Evolutionary conservation across 1,140 invertebrate genomes (phyloP).

Genomic region (Brachionus manjavacas): DNA sequence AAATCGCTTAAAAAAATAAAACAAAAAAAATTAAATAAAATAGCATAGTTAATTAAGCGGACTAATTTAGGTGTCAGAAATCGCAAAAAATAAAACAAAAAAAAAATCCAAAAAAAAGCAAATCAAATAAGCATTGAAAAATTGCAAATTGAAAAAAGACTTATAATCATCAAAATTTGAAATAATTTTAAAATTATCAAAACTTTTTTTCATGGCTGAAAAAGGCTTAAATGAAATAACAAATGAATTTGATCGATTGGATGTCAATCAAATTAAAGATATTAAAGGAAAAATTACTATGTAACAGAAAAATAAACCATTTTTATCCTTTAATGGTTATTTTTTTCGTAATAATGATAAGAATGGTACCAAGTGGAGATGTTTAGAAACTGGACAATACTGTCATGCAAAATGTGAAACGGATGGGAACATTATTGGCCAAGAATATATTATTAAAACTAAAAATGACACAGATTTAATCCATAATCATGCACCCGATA

Average conservation of each 20-base stretch:
- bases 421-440: background rate
- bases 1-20: too few species aligned
- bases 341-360: background rate
- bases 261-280: background rate
- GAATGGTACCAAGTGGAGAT: background rate
- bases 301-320: background rate
- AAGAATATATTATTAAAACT: background rate
- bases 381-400: background rate
- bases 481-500: background rate
- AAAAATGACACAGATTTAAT: background rate
- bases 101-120: too few species aligned
- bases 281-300: background rate
- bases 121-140: too few species aligned
- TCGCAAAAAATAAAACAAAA: too few species aligned
- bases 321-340: background rate
- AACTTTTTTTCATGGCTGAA: too few species aligned
- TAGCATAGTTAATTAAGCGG: too few species aligned
- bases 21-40: too few species aligned
- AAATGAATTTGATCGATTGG: background rate
- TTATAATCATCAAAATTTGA: too few species aligned
- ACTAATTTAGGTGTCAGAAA: too few species aligned
- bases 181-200: too few species aligned
- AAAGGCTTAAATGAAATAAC: too few species aligned
- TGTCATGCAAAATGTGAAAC: conserved; percentile 1
- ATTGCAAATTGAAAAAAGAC: too few species aligned